Percentiles rank a stretch among this genome's conserved stretches.
phyloP scores from a whole-genome alignment of 1,140 invertebrate genomes.

The Zaprionus ornatus region DNA sequence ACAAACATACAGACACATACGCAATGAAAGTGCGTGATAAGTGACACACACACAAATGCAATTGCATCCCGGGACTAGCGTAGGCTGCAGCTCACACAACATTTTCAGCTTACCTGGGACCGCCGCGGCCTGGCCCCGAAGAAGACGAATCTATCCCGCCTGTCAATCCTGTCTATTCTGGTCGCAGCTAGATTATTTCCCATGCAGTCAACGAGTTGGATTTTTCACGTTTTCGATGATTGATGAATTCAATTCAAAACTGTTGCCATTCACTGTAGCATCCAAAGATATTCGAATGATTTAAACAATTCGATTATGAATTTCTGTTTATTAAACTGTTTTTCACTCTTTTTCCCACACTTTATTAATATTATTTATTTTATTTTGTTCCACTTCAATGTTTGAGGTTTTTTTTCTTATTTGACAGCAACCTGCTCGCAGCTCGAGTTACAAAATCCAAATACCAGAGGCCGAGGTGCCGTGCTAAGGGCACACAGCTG shows the following conservation, averaged over 20 bases:
- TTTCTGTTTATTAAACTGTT: not conserved
- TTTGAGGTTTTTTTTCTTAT: constrained; percentile 34
- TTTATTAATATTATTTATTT: not conserved
- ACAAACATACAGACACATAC: not conserved
- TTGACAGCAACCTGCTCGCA: constrained; percentile 68
- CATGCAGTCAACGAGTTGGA: constrained; percentile 47
- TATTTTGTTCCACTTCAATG: constrained; percentile 3
- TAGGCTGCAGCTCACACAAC: not conserved
- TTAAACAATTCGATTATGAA: not conserved
- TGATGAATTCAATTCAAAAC: not conserved
- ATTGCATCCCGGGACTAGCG: not conserved
- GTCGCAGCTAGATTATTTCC: constrained; percentile 51
- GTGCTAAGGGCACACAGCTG: constrained; percentile 62
- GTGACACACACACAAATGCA: constrained; percentile 12
- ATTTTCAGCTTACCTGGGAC: constrained; percentile 53
- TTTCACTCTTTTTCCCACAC: not conserved
- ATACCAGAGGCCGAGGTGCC: constrained; percentile 24
- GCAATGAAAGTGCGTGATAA: not conserved
- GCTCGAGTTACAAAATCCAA: constrained; percentile 46
- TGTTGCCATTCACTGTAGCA: not conserved
- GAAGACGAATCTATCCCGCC: constrained; percentile 43
- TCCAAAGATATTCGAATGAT: not conserved
- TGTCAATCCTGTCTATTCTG: constrained; percentile 47
- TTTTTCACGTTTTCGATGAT: constrained; percentile 1
- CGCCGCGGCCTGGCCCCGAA: constrained; percentile 28